Evolutionary conservation across 2,888 invertebrate species (phyloP).

Genomic region (Galerucella pusilla): DNA sequence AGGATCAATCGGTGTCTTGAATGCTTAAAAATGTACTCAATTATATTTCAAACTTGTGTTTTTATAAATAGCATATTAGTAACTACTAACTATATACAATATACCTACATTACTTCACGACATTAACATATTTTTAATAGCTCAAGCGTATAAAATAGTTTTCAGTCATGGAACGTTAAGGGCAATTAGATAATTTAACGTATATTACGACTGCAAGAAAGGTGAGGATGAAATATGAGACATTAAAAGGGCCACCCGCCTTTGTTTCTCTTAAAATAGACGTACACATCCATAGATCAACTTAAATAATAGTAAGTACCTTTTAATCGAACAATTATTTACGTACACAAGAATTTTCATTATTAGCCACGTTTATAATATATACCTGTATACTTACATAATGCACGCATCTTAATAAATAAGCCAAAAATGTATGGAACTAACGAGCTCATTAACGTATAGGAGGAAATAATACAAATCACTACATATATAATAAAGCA

Average conservation of each 20-base stretch:
- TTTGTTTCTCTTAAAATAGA: conserved; percentile 31
- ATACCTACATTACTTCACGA: neutral
- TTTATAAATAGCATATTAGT: neutral
- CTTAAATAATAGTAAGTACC: conserved; percentile 16
- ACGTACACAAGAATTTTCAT: neutral
- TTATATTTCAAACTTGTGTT: neutral
- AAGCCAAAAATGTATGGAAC: too few relatives aligned
- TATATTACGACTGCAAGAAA: conserved; percentile 29
- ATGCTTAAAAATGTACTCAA: neutral
- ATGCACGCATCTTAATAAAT: too few relatives aligned
- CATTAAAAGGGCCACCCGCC: conserved; percentile 37
- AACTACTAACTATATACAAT: conserved; percentile 8
- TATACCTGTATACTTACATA: neutral
- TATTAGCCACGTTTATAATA: neutral
- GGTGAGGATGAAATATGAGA: conserved; percentile 37
- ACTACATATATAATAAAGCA: too few relatives aligned
- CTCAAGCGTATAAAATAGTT: conserved; percentile 31
- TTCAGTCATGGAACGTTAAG: conserved; percentile 37
- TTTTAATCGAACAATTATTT: neutral
- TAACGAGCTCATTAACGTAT: too few relatives aligned
- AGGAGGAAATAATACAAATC: too few relatives aligned
- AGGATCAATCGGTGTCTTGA: too few relatives aligned
- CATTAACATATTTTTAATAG: conserved; percentile 27
- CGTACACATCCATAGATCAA: conserved; percentile 9
- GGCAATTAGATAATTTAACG: conserved; percentile 36